Percentiles rank a stretch among this genome's conserved stretches.
These are phyloP conservation scores for Latrodectus geometricus DNA, from an alignment of 1,140 invertebrate species.

Conservation along the genomic window DNA sequence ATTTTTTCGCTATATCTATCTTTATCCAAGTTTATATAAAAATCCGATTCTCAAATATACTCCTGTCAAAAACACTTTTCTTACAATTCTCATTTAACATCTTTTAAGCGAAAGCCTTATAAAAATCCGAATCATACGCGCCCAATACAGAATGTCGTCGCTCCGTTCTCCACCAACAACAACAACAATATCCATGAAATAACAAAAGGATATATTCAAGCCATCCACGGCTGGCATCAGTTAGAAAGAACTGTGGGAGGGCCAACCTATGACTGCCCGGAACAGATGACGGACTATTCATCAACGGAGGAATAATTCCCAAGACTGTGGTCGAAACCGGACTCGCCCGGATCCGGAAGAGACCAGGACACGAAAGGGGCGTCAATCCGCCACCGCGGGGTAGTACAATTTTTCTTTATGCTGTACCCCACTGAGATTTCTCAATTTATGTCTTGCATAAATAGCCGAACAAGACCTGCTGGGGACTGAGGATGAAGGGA, in stretches of 20 bases:
- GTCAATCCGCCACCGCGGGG: not conserved
- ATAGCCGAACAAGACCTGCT: slow-evolving; percentile 2
- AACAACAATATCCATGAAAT: not conserved
- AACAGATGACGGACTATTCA: slow-evolving; percentile 11
- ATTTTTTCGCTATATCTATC: too few species aligned
- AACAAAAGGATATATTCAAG: not conserved
- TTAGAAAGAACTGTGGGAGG: not conserved
- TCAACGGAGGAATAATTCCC: not conserved
- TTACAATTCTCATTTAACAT: too few species aligned
- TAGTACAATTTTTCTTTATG: not conserved
- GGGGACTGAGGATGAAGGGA: not conserved
- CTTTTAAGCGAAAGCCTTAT: too few species aligned
- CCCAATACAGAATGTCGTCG: too few species aligned
- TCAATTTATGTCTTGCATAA: slow-evolving; percentile 17
- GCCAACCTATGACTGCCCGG: not conserved
- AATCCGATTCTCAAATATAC: too few species aligned
- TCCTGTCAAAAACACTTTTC: too few species aligned
- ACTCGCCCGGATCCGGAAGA: not conserved
- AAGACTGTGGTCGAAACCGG: not conserved
- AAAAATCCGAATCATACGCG: too few species aligned
- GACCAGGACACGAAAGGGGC: slow-evolving; percentile 19
- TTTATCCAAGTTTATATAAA: too few species aligned
- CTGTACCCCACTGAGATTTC: not conserved
- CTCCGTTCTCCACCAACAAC: too few species aligned
- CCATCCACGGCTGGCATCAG: not conserved